phyloP scores from a whole-genome alignment of 2,113 vertebrate genomes.

The Macrotus californicus region DNA sequence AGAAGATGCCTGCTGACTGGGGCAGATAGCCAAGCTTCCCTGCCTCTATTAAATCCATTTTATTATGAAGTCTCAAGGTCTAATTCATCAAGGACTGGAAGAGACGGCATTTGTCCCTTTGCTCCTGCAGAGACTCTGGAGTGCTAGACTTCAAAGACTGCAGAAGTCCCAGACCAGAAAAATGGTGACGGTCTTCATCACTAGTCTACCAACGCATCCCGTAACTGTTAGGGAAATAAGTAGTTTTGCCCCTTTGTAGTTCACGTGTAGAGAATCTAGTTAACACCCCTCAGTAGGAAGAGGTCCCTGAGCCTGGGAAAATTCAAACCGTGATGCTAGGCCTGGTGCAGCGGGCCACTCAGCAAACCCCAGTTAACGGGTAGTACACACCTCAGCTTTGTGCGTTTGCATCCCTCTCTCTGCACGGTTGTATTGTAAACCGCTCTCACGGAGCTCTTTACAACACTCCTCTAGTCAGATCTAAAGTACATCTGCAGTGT shows the following conservation, averaged over 20 bases:
- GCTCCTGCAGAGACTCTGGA: slow-evolving; percentile 41
- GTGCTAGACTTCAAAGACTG: background rate
- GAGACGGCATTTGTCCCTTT: slow-evolving; percentile 48
- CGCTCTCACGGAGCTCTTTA: background rate
- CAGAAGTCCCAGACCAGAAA: background rate
- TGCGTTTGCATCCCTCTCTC: background rate
- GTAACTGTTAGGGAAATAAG: background rate
- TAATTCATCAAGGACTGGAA: slow-evolving; percentile 66
- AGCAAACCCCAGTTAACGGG: background rate
- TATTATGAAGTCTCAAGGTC: slow-evolving; percentile 80
- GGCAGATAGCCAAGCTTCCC: slow-evolving; percentile 58
- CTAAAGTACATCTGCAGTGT: slow-evolving; percentile 7
- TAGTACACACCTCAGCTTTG: background rate
- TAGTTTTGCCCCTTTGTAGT: background rate
- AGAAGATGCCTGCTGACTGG: slow-evolving; percentile 72
- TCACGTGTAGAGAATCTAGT: background rate
- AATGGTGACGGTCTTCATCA: background rate
- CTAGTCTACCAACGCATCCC: background rate
- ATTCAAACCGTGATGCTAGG: background rate
- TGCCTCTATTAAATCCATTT: slow-evolving; percentile 76
- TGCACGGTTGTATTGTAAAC: background rate
- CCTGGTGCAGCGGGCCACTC: rapidly evolving
- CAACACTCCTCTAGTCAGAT: background rate
- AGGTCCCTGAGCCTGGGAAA: no score
- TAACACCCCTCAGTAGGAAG: background rate